A percentile compares a stretch with the other conserved stretches of the same genome.
phyloP scores from a whole-genome alignment of 2,113 vertebrate species.

The Ploceus nigricollis region DNA sequence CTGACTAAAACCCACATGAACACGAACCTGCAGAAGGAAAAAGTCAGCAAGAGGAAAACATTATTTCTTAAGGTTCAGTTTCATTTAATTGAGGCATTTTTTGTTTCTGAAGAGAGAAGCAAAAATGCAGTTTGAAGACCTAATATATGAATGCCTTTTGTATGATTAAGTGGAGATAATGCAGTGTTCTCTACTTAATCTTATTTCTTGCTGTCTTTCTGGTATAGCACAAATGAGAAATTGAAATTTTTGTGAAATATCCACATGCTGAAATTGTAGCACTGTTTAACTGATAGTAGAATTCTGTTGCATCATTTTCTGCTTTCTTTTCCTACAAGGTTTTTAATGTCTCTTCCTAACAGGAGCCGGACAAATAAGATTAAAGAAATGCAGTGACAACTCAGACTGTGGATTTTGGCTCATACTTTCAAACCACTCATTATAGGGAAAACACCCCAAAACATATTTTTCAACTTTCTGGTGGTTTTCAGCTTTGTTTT shows the following conservation, averaged over 20 bases:
- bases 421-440: neutral
- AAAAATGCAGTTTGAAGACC: conserved; percentile 53
- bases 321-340: neutral
- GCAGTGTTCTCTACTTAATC: conserved; percentile 44
- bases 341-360: neutral
- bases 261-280: conserved; percentile 17
- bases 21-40: neutral
- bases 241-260: conserved; percentile 43
- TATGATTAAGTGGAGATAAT: conserved; percentile 44
- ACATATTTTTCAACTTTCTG: neutral
- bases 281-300: conserved; percentile 36
- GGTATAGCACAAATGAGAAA: conserved; percentile 53
- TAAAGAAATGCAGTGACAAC: neutral
- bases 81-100: conserved; percentile 52
- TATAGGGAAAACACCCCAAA: neutral
- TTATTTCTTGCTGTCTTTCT: neutral
- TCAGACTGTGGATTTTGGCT: neutral
- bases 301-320: neutral
- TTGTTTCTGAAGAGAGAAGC: conserved; percentile 61
- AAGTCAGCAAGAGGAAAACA: conserved; percentile 16
- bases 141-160: conserved; percentile 50
- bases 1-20: neutral
- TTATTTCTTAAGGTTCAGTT: conserved; percentile 43
- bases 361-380: neutral
- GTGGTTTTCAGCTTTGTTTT: neutral